A percentile compares a stretch with the other conserved stretches of the same genome.
phyloP scores from a whole-genome alignment of 92 coral and sea anemone genomes.

The Heteractis magnifica region DNA sequence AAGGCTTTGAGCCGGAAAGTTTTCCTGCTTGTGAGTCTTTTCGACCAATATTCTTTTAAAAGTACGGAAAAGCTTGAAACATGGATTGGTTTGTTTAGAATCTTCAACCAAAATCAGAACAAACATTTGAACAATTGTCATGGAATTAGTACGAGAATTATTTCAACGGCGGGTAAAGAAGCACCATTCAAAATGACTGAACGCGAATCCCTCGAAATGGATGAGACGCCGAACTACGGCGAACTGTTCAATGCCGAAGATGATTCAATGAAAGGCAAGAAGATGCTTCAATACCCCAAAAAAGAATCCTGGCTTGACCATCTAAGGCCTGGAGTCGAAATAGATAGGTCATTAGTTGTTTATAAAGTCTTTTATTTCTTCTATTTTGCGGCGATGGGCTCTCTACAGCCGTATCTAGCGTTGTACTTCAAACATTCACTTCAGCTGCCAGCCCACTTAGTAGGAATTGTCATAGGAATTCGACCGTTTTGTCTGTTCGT shows the following conservation, averaged over 20 bases:
- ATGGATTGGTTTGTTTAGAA: not conserved
- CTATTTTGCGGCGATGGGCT: constrained; percentile 87
- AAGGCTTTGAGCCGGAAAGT: not conserved
- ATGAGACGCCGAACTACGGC: constrained; percentile 23
- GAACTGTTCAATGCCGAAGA: constrained; percentile 71
- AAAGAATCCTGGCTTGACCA: constrained; percentile 33
- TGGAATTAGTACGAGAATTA: not conserved
- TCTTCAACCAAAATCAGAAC: not conserved
- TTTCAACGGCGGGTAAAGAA: constrained; percentile 1
- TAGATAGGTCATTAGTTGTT: constrained; percentile 56
- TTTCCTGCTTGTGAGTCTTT: not conserved
- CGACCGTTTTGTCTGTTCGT: constrained; percentile 47
- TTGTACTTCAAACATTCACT: constrained; percentile 90
- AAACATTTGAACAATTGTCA: constrained; percentile 12
- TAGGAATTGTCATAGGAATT: constrained; percentile 78
- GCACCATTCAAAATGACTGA: constrained; percentile 1
- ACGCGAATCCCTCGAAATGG: constrained; percentile 18
- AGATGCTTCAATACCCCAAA: constrained; percentile 9
- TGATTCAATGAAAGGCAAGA: constrained; percentile 23
- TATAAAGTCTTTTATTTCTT: constrained; percentile 86
- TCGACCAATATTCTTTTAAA: not conserved
- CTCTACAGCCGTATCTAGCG: constrained; percentile 79
- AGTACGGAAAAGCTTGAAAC: not conserved
- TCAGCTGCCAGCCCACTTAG: constrained; percentile 81
- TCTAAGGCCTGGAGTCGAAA: constrained; percentile 23